phyloP scores from a whole-genome alignment of 2,113 vertebrate genomes.

The Corythornis vintsioides region DNA sequence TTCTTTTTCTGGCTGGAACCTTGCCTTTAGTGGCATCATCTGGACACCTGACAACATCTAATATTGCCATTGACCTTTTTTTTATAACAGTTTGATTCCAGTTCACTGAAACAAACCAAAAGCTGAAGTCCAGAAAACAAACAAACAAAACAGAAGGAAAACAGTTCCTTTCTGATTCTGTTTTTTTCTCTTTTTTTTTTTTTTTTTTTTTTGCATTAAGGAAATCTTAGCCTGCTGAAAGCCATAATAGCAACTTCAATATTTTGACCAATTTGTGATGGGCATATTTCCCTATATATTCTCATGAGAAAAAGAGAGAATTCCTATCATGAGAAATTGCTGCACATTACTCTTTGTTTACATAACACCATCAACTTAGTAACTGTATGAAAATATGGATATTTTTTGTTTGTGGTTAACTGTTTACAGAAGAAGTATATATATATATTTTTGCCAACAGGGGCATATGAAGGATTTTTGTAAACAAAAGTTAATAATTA shows the following conservation, averaged over 20 bases:
- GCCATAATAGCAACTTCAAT: not conserved
- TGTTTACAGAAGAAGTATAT: slow-evolving; percentile 70
- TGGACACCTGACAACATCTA: not conserved
- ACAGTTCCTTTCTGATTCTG: not conserved
- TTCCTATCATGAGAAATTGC: slow-evolving; percentile 30
- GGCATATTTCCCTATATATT: not conserved
- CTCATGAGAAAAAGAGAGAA: not conserved
- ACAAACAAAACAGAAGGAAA: not conserved
- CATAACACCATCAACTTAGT: slow-evolving; percentile 46
- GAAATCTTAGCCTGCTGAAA: not conserved
- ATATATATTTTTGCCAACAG: slow-evolving; percentile 45
- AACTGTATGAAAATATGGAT: slow-evolving; percentile 31
- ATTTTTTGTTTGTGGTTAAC: slow-evolving; percentile 47
- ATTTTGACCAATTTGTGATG: not conserved
- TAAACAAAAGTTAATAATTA: slow-evolving; percentile 49
- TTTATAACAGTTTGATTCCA: not conserved
- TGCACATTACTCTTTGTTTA: slow-evolving; percentile 62
- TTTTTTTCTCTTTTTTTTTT: not conserved
- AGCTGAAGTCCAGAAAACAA: not conserved
- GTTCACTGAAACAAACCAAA: not conserved
- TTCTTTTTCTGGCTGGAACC: not conserved
- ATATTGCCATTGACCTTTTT: not conserved
- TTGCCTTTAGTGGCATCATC: not conserved
- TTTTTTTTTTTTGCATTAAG: not conserved
- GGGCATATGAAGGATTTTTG: slow-evolving; percentile 64